Percentiles rank a stretch among this genome's conserved stretches.
Conservation (phyloP, 2,888 invertebrate species). For the Epinotia brunnichana region DNA sequence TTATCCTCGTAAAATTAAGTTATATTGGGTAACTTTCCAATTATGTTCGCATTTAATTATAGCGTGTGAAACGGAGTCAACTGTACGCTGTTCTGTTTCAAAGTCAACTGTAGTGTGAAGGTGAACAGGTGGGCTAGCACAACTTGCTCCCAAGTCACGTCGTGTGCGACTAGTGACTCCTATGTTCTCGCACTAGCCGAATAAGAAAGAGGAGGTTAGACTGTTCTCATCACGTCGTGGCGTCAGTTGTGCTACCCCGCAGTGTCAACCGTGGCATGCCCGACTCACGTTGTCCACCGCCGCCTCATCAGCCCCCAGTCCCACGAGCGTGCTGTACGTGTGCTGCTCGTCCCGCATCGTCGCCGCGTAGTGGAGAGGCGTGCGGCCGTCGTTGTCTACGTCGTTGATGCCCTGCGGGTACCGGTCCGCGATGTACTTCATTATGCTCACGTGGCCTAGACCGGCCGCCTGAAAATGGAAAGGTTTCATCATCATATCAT, state of each 20-base stretch:
- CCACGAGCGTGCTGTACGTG: slow-evolving; percentile 90
- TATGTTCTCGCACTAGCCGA: too few relatives aligned
- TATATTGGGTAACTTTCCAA: too few relatives aligned
- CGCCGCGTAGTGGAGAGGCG: slow-evolving; percentile 95
- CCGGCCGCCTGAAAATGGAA: slow-evolving; percentile 93
- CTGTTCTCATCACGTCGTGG: too few relatives aligned
- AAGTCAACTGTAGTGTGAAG: not conserved
- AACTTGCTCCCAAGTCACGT: too few relatives aligned
- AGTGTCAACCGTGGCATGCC: too few relatives aligned
- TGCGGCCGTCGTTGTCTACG: slow-evolving; percentile 92
- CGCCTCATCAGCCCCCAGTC: slow-evolving; percentile 93
- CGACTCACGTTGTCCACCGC: slow-evolving; percentile 91
- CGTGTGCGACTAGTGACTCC: too few relatives aligned
- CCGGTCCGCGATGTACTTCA: slow-evolving; percentile 88
- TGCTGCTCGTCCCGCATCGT: slow-evolving; percentile 90
- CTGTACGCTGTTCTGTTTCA: not conserved
- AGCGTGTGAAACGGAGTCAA: not conserved
- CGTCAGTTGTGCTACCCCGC: not conserved
- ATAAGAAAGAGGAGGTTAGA: too few relatives aligned
- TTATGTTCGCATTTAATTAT: too few relatives aligned
- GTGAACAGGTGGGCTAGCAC: not conserved
- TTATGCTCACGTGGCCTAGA: slow-evolving; percentile 89
- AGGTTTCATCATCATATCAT: too few relatives aligned
- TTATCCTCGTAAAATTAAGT: too few relatives aligned
- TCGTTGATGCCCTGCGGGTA: slow-evolving; percentile 88